Base-by-base conservation (phyloP, 2,797 vertebrate species). In the Phaenicophaeus curvirostris region DNA sequence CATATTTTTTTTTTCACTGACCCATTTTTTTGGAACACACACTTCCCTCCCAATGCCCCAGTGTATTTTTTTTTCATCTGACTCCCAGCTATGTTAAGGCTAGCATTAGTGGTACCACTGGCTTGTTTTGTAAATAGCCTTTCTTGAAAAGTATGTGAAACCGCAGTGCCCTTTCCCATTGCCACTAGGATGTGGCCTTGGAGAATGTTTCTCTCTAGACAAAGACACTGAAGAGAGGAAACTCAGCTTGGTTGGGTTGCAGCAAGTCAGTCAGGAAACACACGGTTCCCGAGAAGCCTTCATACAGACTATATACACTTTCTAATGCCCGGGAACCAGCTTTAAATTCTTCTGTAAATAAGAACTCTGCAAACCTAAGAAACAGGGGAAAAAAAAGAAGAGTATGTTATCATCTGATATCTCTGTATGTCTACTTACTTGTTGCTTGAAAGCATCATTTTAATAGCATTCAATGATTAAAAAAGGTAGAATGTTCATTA, bases 311-410 rank as follows among this genome's bases (percentile, higher is more conserved):
- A 97, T 98, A 99, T 87, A 99, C 75, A 53, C 97, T 98, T 96
- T 98, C 98, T 83, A 99, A 88, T 8, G 98, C 98, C 48, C 93
- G 97, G 42, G 98, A 99, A 46, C 98, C 98, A 18, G 97, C 94
- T 93, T 98, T 98, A 95, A 99, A 99, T 96, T 99, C 98, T 94
- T 99, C 98, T 4, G 98, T 98, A 97, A 98, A 99, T 95, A 99
- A 97, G 97, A 99, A 99, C 90, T 99, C 98, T 41, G 98, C 98
- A 98, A 99, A 99, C 98, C 98, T 99, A 94, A 84, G 53, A 96
- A 76, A 94, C 13, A 78, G 77, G 12, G 2, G 84, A 85, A 54
- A 83, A 85, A 87, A 89, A 81, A 71, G 93, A 6, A 63, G 31
- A 86, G 30, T 54, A 73, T 61, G 35, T 95, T 86, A 88, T 69